These are phyloP conservation scores for Mus spretus DNA, from an alignment of 2,797 vertebrate species.

Conservation along the genomic window DNA sequence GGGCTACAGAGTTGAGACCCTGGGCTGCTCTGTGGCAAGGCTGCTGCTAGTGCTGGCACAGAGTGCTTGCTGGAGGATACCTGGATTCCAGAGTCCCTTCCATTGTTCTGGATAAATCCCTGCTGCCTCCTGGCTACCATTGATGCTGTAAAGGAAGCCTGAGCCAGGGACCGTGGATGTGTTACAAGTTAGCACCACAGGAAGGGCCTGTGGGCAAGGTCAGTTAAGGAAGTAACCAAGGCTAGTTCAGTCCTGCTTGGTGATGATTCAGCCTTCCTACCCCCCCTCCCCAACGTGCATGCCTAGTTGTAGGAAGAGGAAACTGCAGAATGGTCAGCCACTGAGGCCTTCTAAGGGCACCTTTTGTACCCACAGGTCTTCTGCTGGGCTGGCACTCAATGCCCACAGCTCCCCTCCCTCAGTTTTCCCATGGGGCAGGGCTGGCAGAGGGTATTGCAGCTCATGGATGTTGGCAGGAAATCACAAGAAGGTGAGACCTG, in stretches of 20 bases:
- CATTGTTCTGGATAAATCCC: neutral
- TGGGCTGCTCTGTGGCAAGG: neutral
- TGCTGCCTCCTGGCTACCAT: rapidly evolving
- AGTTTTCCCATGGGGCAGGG: neutral
- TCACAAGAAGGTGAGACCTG: rapidly evolving
- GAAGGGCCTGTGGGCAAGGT: neutral
- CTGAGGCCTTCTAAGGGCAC: too few species aligned
- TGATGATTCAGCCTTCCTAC: rapidly evolving
- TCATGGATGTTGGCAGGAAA: neutral
- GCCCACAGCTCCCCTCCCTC: neutral
- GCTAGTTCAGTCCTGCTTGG: neutral
- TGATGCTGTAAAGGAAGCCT: neutral
- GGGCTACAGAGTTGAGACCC: rapidly evolving
- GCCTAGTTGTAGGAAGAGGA: neutral
- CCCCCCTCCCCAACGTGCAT: neutral
- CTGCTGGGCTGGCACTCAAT: neutral
- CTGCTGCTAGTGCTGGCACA: rapidly evolving
- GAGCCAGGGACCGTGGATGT: rapidly evolving
- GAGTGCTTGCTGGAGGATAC: neutral
- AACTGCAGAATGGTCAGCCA: neutral
- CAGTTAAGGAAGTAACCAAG: neutral
- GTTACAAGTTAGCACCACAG: neutral
- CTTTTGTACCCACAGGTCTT: neutral
- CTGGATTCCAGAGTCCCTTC: neutral
- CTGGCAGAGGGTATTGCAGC: rapidly evolving